Base-by-base conservation (phyloP, 2,888 invertebrate species). In the Parapristionchus giblindavisi region DNA sequence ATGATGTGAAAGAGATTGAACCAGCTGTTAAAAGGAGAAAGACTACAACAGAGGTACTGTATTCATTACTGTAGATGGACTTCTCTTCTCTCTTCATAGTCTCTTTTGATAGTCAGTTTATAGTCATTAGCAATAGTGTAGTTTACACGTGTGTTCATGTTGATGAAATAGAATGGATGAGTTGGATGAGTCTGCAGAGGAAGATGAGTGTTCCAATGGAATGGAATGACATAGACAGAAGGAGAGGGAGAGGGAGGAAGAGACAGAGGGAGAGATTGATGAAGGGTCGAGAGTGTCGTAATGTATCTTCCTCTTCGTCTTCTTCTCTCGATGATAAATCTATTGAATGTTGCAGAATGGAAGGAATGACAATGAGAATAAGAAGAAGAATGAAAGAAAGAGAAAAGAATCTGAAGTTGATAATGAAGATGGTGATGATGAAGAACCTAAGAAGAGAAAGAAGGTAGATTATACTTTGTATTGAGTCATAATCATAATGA, bases 1-100 rank as follows among this genome's bases (percentile, higher is more conserved):
- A 43, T 5, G 65, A 65, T 29, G 65, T 32, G 5, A 29, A 65
- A 27, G 65, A 65, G 43, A 34, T n/a, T 6, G 27, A 65, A n/a
- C 65, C 65, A 34, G 29, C n/a, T 8, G 48, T 29, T 29, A 65
- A 65, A 48, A 65, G 48, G 27, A 65, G 48, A 29, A 65, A 65
- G 65, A 29, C 32, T 38, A 61, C n/a, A n/a, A n/a, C 34, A 38
- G 36, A 61, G 61, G 61, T 61, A 61, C 17, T 24, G 5, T 17
- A 58, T 17, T 1, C 29, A 4, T 3, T 6, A 58, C 3, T 58
- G 29, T 14, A 58, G 17, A 58, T 1, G n/a, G 4, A 56, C 3
- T 56, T 3, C 56, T 3, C 27, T 4, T 11, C 56, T 56, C n/a
- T 14, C 43, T 43, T 8, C 43, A 14, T 8, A 43, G 17, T 14